Evolutionary conservation across 1,140 invertebrate species (phyloP).

Genomic region (Thaumatotibia leucotreta): DNA sequence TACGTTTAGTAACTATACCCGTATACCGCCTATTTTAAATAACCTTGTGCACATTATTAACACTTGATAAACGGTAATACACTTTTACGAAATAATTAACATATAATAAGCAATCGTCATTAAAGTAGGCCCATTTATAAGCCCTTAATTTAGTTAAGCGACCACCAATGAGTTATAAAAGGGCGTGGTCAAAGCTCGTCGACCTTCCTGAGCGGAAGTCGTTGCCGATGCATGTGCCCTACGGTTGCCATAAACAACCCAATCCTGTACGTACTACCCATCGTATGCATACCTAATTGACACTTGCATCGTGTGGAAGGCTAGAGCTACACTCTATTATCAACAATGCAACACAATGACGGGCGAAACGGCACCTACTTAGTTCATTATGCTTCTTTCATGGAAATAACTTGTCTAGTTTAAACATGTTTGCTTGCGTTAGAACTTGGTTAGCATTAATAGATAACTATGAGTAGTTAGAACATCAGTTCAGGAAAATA

Average conservation of each 20-base stretch:
- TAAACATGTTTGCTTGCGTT: not conserved
- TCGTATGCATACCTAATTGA: slow-evolving; percentile 4
- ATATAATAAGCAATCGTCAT: slow-evolving; percentile 2
- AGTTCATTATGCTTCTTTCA: not conserved
- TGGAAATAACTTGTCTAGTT: not conserved
- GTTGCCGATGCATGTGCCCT: slow-evolving; percentile 28
- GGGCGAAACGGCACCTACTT: not conserved
- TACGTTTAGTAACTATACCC: too few species aligned
- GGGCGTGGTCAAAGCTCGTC: slow-evolving; percentile 43
- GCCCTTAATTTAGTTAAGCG: not conserved
- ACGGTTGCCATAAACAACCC: slow-evolving; percentile 36
- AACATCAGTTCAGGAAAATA: not conserved
- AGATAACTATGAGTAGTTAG: not conserved
- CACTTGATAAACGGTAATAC: not conserved
- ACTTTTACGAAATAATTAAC: not conserved
- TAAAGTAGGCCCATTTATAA: slow-evolving; percentile 11
- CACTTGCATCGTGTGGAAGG: not conserved
- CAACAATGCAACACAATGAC: not conserved
- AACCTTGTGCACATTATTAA: too few species aligned
- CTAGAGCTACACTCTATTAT: not conserved
- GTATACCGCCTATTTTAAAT: too few species aligned
- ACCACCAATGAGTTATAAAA: slow-evolving; percentile 22
- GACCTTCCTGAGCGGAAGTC: slow-evolving; percentile 29
- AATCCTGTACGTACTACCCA: slow-evolving; percentile 7
- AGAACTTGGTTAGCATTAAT: not conserved